These are phyloP conservation scores for Grapholita molesta DNA, from an alignment of 1,140 invertebrate genomes.

Conservation along the genomic window DNA sequence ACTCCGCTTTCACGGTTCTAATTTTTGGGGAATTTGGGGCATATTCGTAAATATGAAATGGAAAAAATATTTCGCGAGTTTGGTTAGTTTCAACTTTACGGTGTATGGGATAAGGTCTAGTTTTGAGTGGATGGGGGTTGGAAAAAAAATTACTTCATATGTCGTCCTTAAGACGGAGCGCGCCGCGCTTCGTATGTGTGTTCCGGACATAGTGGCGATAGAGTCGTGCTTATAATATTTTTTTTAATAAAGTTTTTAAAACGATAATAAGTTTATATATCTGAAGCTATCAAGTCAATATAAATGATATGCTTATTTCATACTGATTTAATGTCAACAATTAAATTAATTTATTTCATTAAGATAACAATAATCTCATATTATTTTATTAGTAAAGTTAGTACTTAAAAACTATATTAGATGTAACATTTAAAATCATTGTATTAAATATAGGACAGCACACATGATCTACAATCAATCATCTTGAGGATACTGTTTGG, in stretches of 20 bases:
- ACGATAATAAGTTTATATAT: too few species aligned
- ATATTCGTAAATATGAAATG: constrained; percentile 79
- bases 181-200: constrained; percentile 73
- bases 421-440: too few species aligned
- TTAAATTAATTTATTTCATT: too few species aligned
- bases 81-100: constrained; percentile 42
- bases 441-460: too few species aligned
- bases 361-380: too few species aligned
- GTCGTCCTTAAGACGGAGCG: constrained; percentile 78
- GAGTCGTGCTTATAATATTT: constrained; percentile 34
- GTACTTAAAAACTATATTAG: too few species aligned
- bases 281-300: too few species aligned
- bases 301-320: too few species aligned
- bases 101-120: constrained; percentile 29
- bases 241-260: constrained; percentile 18
- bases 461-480: too few species aligned
- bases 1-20: constrained; percentile 74
- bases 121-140: constrained; percentile 40
- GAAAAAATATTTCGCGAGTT: constrained; percentile 74
- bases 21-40: constrained; percentile 78
- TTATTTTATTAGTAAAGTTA: too few species aligned
- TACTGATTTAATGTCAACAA: too few species aligned
- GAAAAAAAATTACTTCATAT: constrained; percentile 78
- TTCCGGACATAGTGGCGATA: constrained; percentile 42
- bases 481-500: too few species aligned